phyloP scores from a whole-genome alignment of 2,888 invertebrate species.

The Pristionchus maxplancki region DNA sequence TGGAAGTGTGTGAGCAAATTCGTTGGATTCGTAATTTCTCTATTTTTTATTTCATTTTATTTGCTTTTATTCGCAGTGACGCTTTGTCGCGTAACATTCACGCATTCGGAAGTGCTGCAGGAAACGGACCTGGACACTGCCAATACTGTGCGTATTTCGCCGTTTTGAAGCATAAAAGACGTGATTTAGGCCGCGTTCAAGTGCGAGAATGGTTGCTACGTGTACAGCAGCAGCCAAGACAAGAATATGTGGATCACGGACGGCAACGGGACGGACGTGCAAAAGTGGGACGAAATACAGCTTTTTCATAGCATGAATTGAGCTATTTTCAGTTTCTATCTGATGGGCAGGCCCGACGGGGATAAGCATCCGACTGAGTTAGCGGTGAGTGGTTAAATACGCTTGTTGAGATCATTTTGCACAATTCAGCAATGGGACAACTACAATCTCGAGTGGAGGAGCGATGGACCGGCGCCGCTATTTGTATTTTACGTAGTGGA shows the following conservation, averaged over 20 bases:
- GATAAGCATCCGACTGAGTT: not conserved
- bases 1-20: no score
- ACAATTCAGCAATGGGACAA: not conserved
- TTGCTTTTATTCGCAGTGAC: no score
- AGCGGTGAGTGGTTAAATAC: not conserved
- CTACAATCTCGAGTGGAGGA: not conserved
- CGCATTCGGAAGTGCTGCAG: not conserved
- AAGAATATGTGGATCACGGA: not conserved
- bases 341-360: not conserved
- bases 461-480: not conserved
- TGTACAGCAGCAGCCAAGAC: not conserved
- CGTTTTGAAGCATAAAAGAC: not conserved
- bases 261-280: not conserved
- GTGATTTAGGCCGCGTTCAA: not conserved
- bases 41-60: no score
- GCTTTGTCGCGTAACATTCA: not conserved
- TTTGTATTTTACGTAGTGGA: conserved; percentile 9
- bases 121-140: not conserved
- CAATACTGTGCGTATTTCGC: not conserved
- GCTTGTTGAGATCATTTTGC: not conserved
- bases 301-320: no score
- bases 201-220: not conserved
- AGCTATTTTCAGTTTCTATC: not conserved
- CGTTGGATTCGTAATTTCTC: no score
- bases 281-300: not conserved